phyloP scores from a whole-genome alignment of 2,888 invertebrate genomes.

The Ennomos fuscantarius region DNA sequence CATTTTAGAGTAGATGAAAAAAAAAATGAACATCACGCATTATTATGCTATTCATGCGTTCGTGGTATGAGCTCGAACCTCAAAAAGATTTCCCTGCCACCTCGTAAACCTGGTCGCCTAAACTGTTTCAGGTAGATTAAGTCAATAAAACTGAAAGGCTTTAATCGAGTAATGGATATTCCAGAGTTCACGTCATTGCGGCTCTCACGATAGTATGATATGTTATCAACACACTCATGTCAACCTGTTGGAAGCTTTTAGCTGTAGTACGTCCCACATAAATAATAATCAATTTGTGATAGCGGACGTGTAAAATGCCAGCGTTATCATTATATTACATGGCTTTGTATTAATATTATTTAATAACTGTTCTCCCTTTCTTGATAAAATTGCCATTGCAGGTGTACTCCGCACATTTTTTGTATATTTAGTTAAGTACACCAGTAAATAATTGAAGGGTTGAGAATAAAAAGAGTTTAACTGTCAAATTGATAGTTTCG shows the following conservation, averaged over 20 bases:
- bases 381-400: neutral
- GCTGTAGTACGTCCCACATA: conserved; percentile 29
- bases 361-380: neutral
- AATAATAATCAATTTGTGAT: conserved; percentile 36
- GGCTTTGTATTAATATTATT: conserved; percentile 13
- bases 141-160: conserved; percentile 67
- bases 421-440: too few relatives aligned
- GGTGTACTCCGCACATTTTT: neutral
- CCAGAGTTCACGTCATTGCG: conserved; percentile 50
- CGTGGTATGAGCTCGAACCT: conserved; percentile 21
- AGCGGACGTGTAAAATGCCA: conserved; percentile 17
- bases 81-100: conserved; percentile 23
- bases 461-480: too few relatives aligned
- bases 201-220: conserved; percentile 47
- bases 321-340: conserved; percentile 21
- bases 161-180: conserved; percentile 71
- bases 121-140: conserved; percentile 56
- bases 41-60: too few relatives aligned
- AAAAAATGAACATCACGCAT: too few relatives aligned
- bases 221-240: conserved; percentile 48
- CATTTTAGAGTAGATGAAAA: too few relatives aligned
- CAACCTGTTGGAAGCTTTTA: conserved; percentile 48
- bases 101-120: conserved; percentile 49
- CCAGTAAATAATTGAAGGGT: too few relatives aligned
- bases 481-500: too few relatives aligned